These are phyloP conservation scores for Asteroscopus sphinx DNA, from an alignment of 2,888 invertebrate genomes.

Conservation along the genomic window DNA sequence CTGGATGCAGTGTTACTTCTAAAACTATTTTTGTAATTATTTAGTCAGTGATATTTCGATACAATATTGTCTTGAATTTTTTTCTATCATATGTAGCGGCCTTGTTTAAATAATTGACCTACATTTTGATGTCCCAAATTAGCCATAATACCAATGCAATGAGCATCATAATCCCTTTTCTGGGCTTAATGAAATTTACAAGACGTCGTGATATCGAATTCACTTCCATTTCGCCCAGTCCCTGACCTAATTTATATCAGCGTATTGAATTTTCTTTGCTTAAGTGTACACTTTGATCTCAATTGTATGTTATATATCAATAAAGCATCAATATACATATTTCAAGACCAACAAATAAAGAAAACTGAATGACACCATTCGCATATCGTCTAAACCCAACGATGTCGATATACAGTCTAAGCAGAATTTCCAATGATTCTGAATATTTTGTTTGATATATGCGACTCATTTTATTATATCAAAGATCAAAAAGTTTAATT, in stretches of 20 bases:
- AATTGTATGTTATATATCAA: no score
- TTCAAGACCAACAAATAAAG: no score
- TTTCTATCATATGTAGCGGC: background rate
- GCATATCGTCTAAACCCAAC: no score
- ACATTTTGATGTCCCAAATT: background rate
- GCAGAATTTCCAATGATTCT: no score
- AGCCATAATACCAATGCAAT: conserved; percentile 8
- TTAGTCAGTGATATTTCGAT: background rate
- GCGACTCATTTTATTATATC: no score
- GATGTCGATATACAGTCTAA: no score
- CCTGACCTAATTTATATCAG: conserved; percentile 29
- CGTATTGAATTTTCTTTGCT: conserved; percentile 4
- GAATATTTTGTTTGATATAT: background rate
- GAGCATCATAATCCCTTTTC: conserved; percentile 11
- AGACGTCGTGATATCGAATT: conserved; percentile 14
- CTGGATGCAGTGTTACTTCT: background rate
- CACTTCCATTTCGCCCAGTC: background rate
- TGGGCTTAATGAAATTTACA: conserved; percentile 28
- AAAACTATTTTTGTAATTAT: background rate
- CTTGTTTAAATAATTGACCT: conserved; percentile 6
- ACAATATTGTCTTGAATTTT: background rate
- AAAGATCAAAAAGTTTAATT: no score
- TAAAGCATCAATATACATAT: no score
- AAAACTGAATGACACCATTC: no score
- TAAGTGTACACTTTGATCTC: background rate